Percentiles rank a stretch among this genome's conserved stretches.
Evolutionary conservation across 2,888 invertebrate genomes (phyloP).

Genomic region (Conus canariensis): DNA sequence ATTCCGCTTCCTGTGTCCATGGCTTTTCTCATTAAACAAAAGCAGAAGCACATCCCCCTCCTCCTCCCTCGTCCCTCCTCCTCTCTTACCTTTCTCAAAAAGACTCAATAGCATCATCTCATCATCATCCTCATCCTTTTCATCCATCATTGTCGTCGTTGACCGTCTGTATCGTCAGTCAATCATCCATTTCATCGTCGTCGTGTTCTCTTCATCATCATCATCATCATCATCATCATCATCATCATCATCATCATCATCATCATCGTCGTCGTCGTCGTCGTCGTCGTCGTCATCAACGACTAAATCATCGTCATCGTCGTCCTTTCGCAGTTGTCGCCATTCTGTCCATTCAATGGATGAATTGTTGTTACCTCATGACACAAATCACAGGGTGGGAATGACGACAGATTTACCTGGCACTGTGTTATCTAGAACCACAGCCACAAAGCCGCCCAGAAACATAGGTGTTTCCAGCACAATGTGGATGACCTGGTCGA

Average conservation of each 20-base stretch:
- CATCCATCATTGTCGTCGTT: neutral
- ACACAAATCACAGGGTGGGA: too few relatives aligned
- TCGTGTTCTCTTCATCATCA: neutral
- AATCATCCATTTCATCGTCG: neutral
- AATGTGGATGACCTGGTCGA: slow-evolving; percentile 66
- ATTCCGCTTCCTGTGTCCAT: too few relatives aligned
- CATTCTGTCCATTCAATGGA: too few relatives aligned
- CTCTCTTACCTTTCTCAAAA: too few relatives aligned
- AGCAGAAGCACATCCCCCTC: too few relatives aligned
- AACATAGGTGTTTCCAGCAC: slow-evolving; percentile 77
- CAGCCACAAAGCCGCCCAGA: slow-evolving; percentile 79
- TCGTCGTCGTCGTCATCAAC: neutral
- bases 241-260: slow-evolving; percentile 14
- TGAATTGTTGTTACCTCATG: too few relatives aligned
- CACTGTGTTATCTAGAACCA: slow-evolving; percentile 78
- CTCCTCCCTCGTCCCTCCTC: too few relatives aligned
- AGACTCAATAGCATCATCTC: neutral
- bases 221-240: slow-evolving; percentile 5
- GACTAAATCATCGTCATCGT: too few relatives aligned
- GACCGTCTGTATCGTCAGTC: too few relatives aligned
- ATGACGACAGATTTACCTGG: slow-evolving; percentile 62
- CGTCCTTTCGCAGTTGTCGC: too few relatives aligned
- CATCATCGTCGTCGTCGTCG: neutral
- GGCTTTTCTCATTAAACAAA: too few relatives aligned
- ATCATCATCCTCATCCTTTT: neutral